phyloP scores from a whole-genome alignment of 2,888 invertebrate species.

The Arrhopalites spinosus region DNA sequence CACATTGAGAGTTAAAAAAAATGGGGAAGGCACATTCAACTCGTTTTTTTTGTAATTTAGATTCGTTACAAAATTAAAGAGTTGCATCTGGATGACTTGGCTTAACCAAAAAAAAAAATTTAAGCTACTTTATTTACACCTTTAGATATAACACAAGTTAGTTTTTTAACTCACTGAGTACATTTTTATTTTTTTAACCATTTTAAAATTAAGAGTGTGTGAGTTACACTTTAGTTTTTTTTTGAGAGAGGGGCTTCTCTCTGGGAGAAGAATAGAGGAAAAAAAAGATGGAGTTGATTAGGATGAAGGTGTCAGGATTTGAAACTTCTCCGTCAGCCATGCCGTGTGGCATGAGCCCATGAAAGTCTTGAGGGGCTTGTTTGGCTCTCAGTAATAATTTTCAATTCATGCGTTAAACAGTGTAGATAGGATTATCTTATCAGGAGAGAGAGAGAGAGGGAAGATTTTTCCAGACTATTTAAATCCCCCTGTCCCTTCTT shows the following conservation, averaged over 20 bases:
- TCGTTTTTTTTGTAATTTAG: not conserved
- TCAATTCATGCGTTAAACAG: constrained; percentile 29
- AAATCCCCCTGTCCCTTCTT: not conserved
- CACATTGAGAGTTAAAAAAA: too few relatives aligned
- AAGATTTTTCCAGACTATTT: not conserved
- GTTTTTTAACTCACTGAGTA: too few relatives aligned
- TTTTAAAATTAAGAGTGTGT: not conserved
- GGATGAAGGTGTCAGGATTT: not conserved
- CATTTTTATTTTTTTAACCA: too few relatives aligned
- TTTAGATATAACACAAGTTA: too few relatives aligned
- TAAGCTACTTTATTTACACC: too few relatives aligned
- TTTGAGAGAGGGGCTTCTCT: too few relatives aligned
- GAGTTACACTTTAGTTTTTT: not conserved
- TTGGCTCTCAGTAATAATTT: constrained; percentile 14
- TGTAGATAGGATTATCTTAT: constrained; percentile 33
- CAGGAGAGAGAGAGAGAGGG: not conserved
- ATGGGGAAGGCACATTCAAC: not conserved
- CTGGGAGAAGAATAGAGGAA: not conserved
- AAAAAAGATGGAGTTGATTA: not conserved
- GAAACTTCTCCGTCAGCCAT: not conserved
- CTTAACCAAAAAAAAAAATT: too few relatives aligned
- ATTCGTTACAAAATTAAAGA: not conserved
- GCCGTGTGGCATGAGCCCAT: not conserved
- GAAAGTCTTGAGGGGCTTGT: not conserved
- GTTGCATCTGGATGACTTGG: too few relatives aligned